Evolutionary conservation across 1,140 invertebrate genomes (phyloP).

Genomic region (Tetramorium simillimum): DNA sequence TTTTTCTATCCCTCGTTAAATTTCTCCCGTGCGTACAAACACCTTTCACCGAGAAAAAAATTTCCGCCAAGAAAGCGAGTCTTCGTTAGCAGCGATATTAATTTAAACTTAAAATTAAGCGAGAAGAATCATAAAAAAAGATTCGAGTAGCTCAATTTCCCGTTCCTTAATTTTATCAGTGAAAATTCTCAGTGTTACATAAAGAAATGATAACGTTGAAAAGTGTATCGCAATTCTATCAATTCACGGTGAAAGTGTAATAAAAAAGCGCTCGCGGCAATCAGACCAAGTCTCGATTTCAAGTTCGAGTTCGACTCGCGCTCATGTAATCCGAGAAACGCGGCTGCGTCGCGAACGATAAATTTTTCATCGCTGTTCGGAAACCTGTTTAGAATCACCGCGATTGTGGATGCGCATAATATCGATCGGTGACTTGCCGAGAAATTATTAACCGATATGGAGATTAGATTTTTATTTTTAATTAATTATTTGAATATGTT

Average conservation of each 20-base stretch:
- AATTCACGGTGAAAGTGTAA: background rate
- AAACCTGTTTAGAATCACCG: constrained; percentile 63
- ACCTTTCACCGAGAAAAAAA: constrained; percentile 2
- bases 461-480: background rate
- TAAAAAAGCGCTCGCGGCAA: constrained; percentile 34
- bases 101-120: background rate
- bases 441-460: constrained; percentile 55
- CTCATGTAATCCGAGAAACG: constrained; percentile 56
- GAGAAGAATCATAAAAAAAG: background rate
- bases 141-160: background rate
- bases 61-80: background rate
- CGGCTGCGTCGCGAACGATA: constrained; percentile 1
- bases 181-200: background rate
- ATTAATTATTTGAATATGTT: background rate
- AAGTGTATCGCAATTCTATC: background rate
- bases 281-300: constrained; percentile 58
- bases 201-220: background rate
- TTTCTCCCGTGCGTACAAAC: background rate
- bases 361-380: constrained; percentile 58
- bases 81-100: background rate
- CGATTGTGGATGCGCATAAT: constrained; percentile 21
- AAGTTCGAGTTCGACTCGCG: constrained; percentile 68
- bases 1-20: background rate
- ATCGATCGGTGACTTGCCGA: background rate
- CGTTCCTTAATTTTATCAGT: background rate